Base-by-base conservation (phyloP, 2,888 invertebrate genomes). In the Lycaena phlaeas region DNA sequence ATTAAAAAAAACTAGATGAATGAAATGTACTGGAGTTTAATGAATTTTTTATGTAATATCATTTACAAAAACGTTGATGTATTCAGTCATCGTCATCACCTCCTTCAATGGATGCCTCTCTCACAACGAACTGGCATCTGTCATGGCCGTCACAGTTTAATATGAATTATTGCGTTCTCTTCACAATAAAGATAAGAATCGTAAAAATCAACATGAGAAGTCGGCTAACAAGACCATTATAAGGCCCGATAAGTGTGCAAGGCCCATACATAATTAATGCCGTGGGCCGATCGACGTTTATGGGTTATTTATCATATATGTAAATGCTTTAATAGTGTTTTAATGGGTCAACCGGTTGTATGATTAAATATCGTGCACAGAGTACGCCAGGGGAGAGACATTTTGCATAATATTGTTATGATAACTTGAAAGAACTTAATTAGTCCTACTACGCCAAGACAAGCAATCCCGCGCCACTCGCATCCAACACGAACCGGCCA, bases 291-390 rank as follows among this genome's bases (percentile, higher is more conserved):
- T 52, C 52, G 54, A 58, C 60, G 56, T 64, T 71, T 69, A 71
- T 70, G 61, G 68, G 72, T 66, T 64, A 68, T 74, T 72, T 68
- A 71, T 74, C 68, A 65, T 68, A 63, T 72, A 78, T 78, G 74
- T 66, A 68, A 78, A 78, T 77, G 60, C 58, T 50, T 60, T 76
- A 75, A 78, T 73, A 73, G 73, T 61, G 56, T 68, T 75, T 72
- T 78, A 77, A 77, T 75, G 69, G 74, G 64, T 57, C 63, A 60
- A 68, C 64, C 63, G 65, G 68, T 68, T 61, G 58, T 47, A 53
- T 56, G 61, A 56, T 69, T 63, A 60, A 63, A 68, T 68, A 68
- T 65, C 64, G 54, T 6, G 25, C 34, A 39, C 45, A 51, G 53
- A 50, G 51, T 44, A 54, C 14, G 29, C 29, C 25, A 12, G 25